phyloP scores from a whole-genome alignment of 2,797 vertebrate genomes.

The Lates japonicus region DNA sequence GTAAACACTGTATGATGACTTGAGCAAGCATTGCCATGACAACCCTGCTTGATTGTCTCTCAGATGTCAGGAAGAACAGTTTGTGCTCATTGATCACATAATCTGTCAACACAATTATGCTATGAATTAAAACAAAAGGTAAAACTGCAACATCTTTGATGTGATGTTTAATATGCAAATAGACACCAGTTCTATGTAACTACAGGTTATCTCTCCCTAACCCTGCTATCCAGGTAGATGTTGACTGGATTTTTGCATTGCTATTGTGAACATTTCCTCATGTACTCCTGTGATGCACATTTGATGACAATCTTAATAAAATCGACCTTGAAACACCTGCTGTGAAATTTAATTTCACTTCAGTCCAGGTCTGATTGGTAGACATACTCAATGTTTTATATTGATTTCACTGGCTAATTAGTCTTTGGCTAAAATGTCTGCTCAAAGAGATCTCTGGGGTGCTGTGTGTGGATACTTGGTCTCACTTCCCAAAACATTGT shows the following conservation, averaged over 20 bases:
- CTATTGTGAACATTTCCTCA: background rate
- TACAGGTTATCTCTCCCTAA: background rate
- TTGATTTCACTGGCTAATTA: background rate
- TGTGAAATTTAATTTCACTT: background rate
- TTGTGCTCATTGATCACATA: no score
- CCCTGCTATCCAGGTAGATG: background rate
- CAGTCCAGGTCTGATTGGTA: background rate
- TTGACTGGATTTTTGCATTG: background rate
- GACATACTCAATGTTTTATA: background rate
- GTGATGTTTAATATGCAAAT: slow-evolving; percentile 4
- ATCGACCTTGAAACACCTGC: background rate
- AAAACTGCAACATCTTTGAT: background rate
- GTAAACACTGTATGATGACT: background rate
- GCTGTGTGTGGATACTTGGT: no score
- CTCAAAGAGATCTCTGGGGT: no score
- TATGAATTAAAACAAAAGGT: background rate
- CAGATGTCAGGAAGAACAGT: background rate
- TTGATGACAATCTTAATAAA: background rate
- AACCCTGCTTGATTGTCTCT: background rate
- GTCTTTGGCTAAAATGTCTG: no score
- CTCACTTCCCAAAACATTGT: no score
- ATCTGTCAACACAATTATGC: background rate
- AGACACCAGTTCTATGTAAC: background rate
- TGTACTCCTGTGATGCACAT: background rate
- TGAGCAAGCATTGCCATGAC: background rate